Percentiles rank a stretch among this genome's conserved stretches.
Evolutionary conservation across 1,140 invertebrate genomes (phyloP).

Genomic region (Glossosoma conforme): DNA sequence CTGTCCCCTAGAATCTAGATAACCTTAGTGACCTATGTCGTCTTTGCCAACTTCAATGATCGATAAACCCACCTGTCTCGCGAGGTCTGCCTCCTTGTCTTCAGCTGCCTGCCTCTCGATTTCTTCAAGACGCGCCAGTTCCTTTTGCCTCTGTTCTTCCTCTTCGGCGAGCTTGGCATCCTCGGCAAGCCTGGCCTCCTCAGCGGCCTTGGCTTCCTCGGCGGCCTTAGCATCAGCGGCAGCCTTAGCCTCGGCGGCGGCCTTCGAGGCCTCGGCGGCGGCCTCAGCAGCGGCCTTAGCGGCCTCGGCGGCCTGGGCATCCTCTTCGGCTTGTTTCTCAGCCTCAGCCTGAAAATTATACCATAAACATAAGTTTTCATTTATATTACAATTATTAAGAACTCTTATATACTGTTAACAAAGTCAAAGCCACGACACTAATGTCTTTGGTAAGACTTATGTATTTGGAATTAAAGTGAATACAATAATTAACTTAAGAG

Average conservation of each 20-base stretch:
- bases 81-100: slow-evolving; percentile 55
- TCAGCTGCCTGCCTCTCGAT: slow-evolving; percentile 51
- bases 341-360: slow-evolving; percentile 14
- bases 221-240: slow-evolving; percentile 45
- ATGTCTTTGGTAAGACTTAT: no score
- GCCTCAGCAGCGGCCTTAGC: slow-evolving; percentile 38
- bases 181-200: slow-evolving; percentile 49
- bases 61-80: slow-evolving; percentile 44
- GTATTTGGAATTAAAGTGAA: no score
- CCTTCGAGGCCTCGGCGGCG: slow-evolving; percentile 44
- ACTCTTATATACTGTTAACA: no score
- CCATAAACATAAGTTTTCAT: no score
- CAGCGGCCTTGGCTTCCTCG: slow-evolving; percentile 43
- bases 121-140: slow-evolving; percentile 50
- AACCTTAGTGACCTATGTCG: no score
- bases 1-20: no score
- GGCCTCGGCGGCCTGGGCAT: slow-evolving; percentile 30
- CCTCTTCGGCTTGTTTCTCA: slow-evolving; percentile 36
- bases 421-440: no score
- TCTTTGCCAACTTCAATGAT: neutral
- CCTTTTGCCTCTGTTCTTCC: slow-evolving; percentile 53
- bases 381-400: no score
- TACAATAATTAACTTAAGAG: no score
- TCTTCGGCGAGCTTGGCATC: slow-evolving; percentile 42
- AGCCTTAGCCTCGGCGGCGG: slow-evolving; percentile 48